Evolutionary conservation across 2,888 invertebrate genomes (phyloP).

Genomic region (Arrhopalites spinosus): DNA sequence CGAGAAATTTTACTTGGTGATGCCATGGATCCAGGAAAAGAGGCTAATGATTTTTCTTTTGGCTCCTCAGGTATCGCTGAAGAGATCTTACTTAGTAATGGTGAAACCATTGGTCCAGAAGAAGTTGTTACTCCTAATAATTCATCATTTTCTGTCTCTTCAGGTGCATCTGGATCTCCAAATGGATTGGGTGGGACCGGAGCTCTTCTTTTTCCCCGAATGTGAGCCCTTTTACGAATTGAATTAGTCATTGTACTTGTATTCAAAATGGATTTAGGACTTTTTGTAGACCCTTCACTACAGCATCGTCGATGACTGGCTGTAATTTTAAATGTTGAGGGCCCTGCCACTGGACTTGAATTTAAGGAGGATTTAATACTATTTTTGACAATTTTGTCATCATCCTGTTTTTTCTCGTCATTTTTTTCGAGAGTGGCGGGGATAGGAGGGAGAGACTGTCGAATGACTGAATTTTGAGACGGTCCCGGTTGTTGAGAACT

Average conservation of each 20-base stretch:
- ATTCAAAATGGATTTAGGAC: background rate
- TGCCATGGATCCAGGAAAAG: too few relatives aligned
- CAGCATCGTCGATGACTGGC: conserved; percentile 23
- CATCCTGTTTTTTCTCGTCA: background rate
- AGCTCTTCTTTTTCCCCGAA: conserved; percentile 52
- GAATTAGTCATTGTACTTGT: conserved; percentile 5
- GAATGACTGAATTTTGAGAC: background rate
- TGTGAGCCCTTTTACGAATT: conserved; percentile 41
- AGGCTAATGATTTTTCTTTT: too few relatives aligned
- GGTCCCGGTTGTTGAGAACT: conserved; percentile 11
- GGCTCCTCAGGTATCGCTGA: too few relatives aligned
- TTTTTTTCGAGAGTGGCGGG: background rate
- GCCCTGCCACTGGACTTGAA: background rate
- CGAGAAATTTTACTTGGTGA: too few relatives aligned
- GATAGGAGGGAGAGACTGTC: background rate
- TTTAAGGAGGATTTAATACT: background rate
- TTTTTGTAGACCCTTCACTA: conserved; percentile 27
- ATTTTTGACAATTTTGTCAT: background rate
- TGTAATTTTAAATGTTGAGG: conserved; percentile 16
- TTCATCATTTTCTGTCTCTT: too few relatives aligned
- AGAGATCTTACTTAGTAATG: too few relatives aligned
- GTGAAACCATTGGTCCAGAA: too few relatives aligned
- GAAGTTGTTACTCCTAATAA: too few relatives aligned
- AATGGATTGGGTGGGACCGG: conserved; percentile 55
- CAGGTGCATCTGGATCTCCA: conserved; percentile 47